A percentile compares a stretch with the other conserved stretches of the same genome.
These are phyloP conservation scores for Ramphastos sulfuratus DNA, from an alignment of 2,113 vertebrate genomes.

Conservation along the genomic window DNA sequence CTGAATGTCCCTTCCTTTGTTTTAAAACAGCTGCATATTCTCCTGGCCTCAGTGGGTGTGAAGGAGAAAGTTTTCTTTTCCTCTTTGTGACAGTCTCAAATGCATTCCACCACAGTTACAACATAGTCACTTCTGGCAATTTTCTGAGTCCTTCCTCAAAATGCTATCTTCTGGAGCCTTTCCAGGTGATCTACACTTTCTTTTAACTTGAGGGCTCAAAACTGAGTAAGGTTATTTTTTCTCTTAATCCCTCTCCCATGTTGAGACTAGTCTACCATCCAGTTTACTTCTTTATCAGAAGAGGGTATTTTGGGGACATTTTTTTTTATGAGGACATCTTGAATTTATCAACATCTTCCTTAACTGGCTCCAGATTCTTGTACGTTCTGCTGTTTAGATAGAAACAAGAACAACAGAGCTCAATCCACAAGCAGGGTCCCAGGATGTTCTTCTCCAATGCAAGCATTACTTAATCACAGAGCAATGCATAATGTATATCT, in stretches of 20 bases:
- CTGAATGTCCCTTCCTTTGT: not conserved
- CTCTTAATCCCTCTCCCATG: not conserved
- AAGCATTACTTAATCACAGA: not conserved
- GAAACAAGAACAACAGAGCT: not conserved
- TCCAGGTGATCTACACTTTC: not conserved
- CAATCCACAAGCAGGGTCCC: not conserved
- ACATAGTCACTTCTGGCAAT: not conserved
- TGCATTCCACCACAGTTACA: not conserved
- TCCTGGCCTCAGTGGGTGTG: not conserved
- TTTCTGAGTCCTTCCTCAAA: not conserved
- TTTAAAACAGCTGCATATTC: not conserved
- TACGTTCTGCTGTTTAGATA: not conserved
- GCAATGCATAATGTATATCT: not conserved
- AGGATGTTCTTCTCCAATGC: not conserved
- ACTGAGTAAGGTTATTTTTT: too few species aligned
- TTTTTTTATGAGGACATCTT: not conserved
- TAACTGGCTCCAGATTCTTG: not conserved
- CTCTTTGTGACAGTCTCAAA: not conserved
- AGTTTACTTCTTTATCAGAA: not conserved
- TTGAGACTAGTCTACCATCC: not conserved
- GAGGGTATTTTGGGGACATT: not conserved
- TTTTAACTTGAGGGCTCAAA: not conserved
- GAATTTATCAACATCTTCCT: not conserved
- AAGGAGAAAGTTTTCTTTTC: not conserved
- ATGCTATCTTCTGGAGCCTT: not conserved